A percentile compares a stretch with the other conserved stretches of the same genome.
Conservation (phyloP, 2,888 invertebrate species). For the Platypus cylindrus region DNA sequence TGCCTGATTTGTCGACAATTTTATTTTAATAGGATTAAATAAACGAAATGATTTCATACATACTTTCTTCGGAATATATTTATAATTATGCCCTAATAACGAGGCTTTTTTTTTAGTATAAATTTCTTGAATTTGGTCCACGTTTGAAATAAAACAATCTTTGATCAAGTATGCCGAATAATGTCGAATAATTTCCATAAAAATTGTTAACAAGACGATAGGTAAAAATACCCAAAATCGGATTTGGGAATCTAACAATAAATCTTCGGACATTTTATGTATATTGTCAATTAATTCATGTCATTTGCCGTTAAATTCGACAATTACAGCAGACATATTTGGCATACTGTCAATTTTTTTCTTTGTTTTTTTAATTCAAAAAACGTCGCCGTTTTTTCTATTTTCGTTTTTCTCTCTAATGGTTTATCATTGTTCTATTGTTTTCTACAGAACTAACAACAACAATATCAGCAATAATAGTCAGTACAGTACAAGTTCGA, state of each 20-base stretch:
- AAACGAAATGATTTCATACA: neutral
- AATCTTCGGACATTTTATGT: slow-evolving; percentile 8
- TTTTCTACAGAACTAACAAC: no score
- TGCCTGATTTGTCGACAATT: slow-evolving; percentile 4
- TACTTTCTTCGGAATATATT: slow-evolving; percentile 8
- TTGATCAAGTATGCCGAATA: slow-evolving; percentile 3
- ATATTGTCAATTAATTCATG: neutral
- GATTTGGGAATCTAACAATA: slow-evolving; percentile 8
- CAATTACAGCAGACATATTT: no score
- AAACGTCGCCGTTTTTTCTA: no score
- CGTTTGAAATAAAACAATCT: slow-evolving; percentile 2
- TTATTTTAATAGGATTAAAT: neutral
- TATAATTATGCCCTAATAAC: slow-evolving; percentile 5
- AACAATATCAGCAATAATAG: no score
- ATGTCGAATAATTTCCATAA: slow-evolving; percentile 7
- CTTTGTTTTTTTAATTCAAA: no score
- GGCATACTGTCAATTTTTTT: no score
- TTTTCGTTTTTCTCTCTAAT: no score
- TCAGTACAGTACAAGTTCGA: no score
- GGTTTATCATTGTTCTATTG: no score
- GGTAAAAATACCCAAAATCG: slow-evolving; percentile 10
- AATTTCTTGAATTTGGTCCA: slow-evolving; percentile 4
- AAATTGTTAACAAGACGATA: slow-evolving; percentile 9
- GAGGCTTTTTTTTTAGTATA: slow-evolving; percentile 6
- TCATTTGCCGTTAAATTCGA: neutral